phyloP scores from a whole-genome alignment of 2,888 invertebrate genomes.

The Papilio demoleus region DNA sequence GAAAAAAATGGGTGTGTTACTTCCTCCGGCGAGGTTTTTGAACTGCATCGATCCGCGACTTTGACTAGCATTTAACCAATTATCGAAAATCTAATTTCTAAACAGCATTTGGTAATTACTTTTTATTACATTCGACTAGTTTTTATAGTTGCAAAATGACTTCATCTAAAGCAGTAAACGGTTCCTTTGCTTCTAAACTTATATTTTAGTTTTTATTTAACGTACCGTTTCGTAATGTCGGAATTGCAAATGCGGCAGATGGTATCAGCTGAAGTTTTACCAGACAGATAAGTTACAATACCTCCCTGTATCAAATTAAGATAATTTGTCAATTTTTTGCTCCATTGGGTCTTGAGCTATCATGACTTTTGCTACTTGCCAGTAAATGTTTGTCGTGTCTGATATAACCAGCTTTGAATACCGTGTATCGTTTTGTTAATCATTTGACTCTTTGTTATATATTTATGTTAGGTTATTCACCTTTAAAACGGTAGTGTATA shows the following conservation, averaged over 20 bases:
- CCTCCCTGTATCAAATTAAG: conserved; percentile 44
- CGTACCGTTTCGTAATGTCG: conserved; percentile 44
- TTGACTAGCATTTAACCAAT: conserved; percentile 25
- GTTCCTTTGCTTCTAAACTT: conserved; percentile 30
- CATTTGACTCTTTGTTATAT: background rate
- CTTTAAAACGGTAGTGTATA: background rate
- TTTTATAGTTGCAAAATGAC: conserved; percentile 26
- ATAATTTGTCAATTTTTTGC: conserved; percentile 47
- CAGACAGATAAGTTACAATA: conserved; percentile 47
- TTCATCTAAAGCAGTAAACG: background rate
- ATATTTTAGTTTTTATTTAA: conserved; percentile 40
- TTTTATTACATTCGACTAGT: conserved; percentile 31
- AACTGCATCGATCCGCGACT: conserved; percentile 43
- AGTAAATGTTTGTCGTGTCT: conserved; percentile 27
- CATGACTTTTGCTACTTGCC: conserved; percentile 14
- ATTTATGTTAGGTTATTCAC: background rate
- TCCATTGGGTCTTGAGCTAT: conserved; percentile 23
- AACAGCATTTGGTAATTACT: conserved; percentile 18
- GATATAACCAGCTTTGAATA: conserved; percentile 24
- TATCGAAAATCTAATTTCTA: conserved; percentile 20
- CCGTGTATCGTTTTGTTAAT: conserved; percentile 12
- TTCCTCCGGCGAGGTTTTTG: conserved; percentile 56
- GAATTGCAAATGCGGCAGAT: conserved; percentile 45
- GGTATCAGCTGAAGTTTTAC: conserved; percentile 47
- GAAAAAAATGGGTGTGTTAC: conserved; percentile 69